These are phyloP conservation scores for Passer domesticus DNA, from an alignment of 2,113 vertebrate genomes.

Conservation along the genomic window DNA sequence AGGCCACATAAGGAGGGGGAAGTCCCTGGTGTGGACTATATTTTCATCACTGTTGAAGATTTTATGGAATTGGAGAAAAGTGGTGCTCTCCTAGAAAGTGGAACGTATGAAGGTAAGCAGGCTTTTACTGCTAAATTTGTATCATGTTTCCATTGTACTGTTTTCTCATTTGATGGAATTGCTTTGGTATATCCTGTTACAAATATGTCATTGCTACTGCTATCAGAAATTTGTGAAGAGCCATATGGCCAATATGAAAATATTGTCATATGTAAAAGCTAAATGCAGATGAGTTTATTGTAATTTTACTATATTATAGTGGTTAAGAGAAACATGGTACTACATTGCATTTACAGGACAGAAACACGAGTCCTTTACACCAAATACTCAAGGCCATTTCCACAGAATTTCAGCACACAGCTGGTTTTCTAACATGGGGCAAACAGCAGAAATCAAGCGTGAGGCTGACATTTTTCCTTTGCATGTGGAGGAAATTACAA, in stretches of 20 bases:
- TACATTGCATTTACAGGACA: background rate
- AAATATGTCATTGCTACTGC: background rate
- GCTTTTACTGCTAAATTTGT: background rate
- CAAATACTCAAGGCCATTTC: background rate
- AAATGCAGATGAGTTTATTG: background rate
- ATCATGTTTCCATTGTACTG: background rate
- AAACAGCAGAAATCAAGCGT: background rate
- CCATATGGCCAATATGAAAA: background rate
- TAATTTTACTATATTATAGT: background rate
- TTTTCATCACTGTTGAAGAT: slow-evolving; percentile 94
- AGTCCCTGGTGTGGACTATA: slow-evolving; percentile 98
- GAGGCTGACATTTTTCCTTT: background rate
- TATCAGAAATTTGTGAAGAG: background rate
- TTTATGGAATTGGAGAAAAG: slow-evolving; percentile 99
- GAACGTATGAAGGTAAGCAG: slow-evolving; percentile 96
- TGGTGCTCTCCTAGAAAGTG: slow-evolving; percentile 94
- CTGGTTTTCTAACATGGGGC: background rate
- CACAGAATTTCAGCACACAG: background rate
- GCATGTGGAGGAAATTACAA: background rate
- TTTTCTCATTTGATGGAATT: background rate
- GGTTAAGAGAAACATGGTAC: background rate
- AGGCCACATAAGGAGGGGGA: slow-evolving; percentile 98
- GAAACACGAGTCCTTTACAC: background rate
- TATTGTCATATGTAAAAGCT: background rate
- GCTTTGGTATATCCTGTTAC: background rate